Evolutionary conservation across 2,888 invertebrate genomes (phyloP), one percentile per base, ranked within the genome.

Genomic region (Trichogramma evanescens): DNA sequence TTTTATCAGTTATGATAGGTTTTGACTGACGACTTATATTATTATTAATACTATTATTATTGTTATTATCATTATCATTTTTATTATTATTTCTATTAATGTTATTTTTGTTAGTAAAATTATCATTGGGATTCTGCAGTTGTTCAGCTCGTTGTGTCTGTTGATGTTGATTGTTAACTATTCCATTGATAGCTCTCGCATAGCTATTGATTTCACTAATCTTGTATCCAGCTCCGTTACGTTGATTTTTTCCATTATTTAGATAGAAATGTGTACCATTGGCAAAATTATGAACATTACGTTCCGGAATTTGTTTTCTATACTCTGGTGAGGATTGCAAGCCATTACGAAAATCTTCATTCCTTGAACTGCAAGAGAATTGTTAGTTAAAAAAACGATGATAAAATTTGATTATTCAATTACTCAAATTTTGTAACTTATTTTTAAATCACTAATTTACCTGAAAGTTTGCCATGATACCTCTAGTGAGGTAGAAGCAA

Each of bases 401-500:
- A 53, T 50, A 59, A 13, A 4, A 58, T 46, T 5, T 5, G 13
- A 8, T 45, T 48, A 43, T 43, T 46, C 2, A 46, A 5, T 46
- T 10, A 48, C 2, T 26, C 26, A 26, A 26, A 26, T 26, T 26
- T 26, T 26, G 48, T 5, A 48, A 48, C 6, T 8, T 38, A 54
- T 9, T 43, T 6, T 26, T n/a, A 49, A 9, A 49, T n/a, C 4
- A 50, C 43, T 43, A 50, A 39, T 57, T 10, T 74, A 76, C 76
- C 76, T 77, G 76, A 74, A 77, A 77, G 69, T 77, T 77, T 73
- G 70, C 75, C 76, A 76, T 76, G 72, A 76, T 74, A 73, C 74
- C 73, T 72, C 76, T 76, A 69, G 66, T 62, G 63, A 67, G 49
- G 63, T 65, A 66, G 58, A 63, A 64, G 42, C 57, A 54, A n/a